Base-by-base conservation (phyloP, 2,113 vertebrate genomes). In the Brachypodius melanocephalos region DNA sequence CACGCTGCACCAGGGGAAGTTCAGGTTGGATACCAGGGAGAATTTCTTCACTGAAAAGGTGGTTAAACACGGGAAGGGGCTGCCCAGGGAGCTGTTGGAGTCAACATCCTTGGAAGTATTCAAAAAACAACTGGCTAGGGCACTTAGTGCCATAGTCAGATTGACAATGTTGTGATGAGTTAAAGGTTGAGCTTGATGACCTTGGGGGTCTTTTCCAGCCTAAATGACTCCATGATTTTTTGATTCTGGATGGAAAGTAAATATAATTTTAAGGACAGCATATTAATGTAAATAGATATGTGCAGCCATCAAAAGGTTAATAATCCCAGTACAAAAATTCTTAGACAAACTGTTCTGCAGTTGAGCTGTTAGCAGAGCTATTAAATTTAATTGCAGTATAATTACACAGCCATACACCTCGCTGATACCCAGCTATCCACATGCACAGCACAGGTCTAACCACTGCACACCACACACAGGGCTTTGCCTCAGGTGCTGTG, bases 361-460 rank as follows among this genome's bases (percentile, higher is more conserved):
- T 83, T 72, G 85, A 96, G 88, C 93, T 88, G 90, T 93, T 90
- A 97, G 95, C 91, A 79, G 92, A 93, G 91, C 95, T 95, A 94
- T 96, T 93, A 96, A 96, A 96, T 97, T 95, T 97, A 97, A 96
- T 94, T 97, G 94, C 54, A 14, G 69, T 48, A 25, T 68, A 92
- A 89, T 86, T 92, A 78, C 91, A 96, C 16, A 81, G 75, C 88
- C 40, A 32, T 84, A 43, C 79, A 96, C 94, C 90, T 90, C 68
- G 26, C 84, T 90, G 93, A 52, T 81, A 92, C 74, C 67, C 82
- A 89, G 95, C 86, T 91, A 94, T 72, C 74, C 55, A 72, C 75
- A 24, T 34, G 66, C 85, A 67, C 52, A 90, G 77, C 1, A 28
- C 68, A 76, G 86, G 40, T 91, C 67, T 73, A 54, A 91, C n/a